Base-by-base conservation (phyloP, 2,888 invertebrate genomes). In the Lasioglossum leucozonium region DNA sequence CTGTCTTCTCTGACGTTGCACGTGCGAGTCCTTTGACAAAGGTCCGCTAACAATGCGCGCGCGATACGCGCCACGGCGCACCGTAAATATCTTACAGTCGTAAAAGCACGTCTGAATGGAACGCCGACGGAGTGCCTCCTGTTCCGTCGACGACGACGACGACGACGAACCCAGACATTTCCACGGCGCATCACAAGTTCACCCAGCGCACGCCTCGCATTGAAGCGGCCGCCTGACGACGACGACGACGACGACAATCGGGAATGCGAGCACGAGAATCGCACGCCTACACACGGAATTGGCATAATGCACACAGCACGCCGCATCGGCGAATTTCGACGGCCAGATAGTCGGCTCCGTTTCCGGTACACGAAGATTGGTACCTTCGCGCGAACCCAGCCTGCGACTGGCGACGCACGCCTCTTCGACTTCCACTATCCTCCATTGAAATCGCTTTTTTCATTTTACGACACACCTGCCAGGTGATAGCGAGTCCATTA, bases 1-100 rank as follows among this genome's bases (percentile, higher is more conserved):
- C 22, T 6, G 22, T 42, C 47, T 34, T 4, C 71, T 16, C 55
- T 18, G 30, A 26, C 62, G 62, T 4, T 30, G 16, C 62, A 30
- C 62, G 30, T 30, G 30, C 26, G 62, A 26, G 62, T 62, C 40
- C 47, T 62, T 78, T 84, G 55, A 84, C 84, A 74, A 84, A 78
- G 42, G 79, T 34, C 26, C 6, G 2, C 30, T 30, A 44, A 74
- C 85, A 74, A 44, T 85, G 73, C 22, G 65, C 72, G 6, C 40
- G 22, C 37, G 44, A 73, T 69, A 74, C 69, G 40, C 47, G 76
- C 76, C 58, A 72, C 75, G 40, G 26, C 13, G 22, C 37, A 44
- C 62, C 44, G 72, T 79, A 86, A 86, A 86, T 86, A 82, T 85
- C 83, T 72, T 74, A 69, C 30, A 34, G 26, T 44, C 30, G 75